Evolutionary conservation across 2,113 vertebrate genomes (phyloP).

Genomic region (Thermophis baileyi): DNA sequence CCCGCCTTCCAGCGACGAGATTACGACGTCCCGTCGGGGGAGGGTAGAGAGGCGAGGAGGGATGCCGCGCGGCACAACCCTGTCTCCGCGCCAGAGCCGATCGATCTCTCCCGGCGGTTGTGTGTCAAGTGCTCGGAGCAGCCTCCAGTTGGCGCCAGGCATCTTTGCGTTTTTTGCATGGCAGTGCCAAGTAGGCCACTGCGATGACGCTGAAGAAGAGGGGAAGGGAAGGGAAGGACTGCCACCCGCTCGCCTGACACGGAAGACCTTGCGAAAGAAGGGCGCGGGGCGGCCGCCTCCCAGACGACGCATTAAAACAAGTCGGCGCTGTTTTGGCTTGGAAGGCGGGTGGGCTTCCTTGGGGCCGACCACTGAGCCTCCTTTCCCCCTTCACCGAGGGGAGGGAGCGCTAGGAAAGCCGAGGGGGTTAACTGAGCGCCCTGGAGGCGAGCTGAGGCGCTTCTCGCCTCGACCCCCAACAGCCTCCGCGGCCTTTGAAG

Average conservation of each 20-base stretch:
- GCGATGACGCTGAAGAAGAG: not conserved
- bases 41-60: not conserved
- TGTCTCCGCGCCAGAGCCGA: not conserved
- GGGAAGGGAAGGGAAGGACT: rapidly evolving
- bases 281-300: not conserved
- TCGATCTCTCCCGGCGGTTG: not conserved
- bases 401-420: conserved; percentile 30
- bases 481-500: conserved; percentile 78
- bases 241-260: not conserved
- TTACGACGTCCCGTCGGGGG: not conserved
- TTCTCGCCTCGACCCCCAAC: conserved; percentile 72
- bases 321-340: not conserved
- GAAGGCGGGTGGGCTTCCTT: not conserved
- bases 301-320: not conserved
- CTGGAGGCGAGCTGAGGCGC: conserved; percentile 55
- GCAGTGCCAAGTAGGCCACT: not conserved
- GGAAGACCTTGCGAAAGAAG: not conserved
- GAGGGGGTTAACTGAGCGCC: conserved; percentile 25
- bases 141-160: conserved; percentile 17
- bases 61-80: not conserved
- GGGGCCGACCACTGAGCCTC: conserved; percentile 27
- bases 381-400: conserved; percentile 5
- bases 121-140: not conserved
- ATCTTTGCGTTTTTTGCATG: not conserved
- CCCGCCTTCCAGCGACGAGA: conserved; percentile 33